Evolutionary conservation across 1,140 invertebrate genomes (phyloP), one percentile per base, ranked within the genome.

Genomic region (Caligus rogercresseyi): DNA sequence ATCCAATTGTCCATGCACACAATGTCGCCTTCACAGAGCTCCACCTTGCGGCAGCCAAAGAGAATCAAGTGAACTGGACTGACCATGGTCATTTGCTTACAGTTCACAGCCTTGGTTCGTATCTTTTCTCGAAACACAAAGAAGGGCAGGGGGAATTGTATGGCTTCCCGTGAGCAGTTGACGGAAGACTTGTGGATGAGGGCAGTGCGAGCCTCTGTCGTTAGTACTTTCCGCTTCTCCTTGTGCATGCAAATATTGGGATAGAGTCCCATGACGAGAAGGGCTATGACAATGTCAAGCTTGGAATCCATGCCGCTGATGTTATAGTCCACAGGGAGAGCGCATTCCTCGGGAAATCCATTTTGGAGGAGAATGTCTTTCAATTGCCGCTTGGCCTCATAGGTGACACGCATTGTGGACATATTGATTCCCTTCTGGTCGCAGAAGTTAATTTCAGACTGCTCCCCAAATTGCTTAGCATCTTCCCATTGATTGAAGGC

Each of bases 91-190:
- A 94, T 86, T 75, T 95, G 90, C 72, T 98, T 98, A 72, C 91
- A 96, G 15, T 87, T 87, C n/a, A 98, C 90, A 3, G 92, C 90
- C 67, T 87, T 78, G 0, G 93, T 97, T 59, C 93, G 81, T 54
- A 98, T 90, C 77, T 98, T 98, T 76, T 98, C 94, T 1, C 91
- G 91, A 74, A 97, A 98, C 26, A 98, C 87, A 72, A 98, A 96
- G 70, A 95, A 89, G 2, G 94, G 94, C 64, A 84, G 94, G 0
- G 87, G 86, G 69, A 96, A 97, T 61, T 78, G 79, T 61, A 89
- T 80, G 54, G 86, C 84, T 61, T 80, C 76, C 70, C 87, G 89
- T 66, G 81, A 86, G 72, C 91, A 95, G 75, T 96, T 96, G 0
- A 98, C 90, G 0, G 93, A 98, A 0, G 90, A 90, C 72, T 97